Evolutionary conservation across 2,888 invertebrate genomes (phyloP).

Genomic region (Lagria hirta): DNA sequence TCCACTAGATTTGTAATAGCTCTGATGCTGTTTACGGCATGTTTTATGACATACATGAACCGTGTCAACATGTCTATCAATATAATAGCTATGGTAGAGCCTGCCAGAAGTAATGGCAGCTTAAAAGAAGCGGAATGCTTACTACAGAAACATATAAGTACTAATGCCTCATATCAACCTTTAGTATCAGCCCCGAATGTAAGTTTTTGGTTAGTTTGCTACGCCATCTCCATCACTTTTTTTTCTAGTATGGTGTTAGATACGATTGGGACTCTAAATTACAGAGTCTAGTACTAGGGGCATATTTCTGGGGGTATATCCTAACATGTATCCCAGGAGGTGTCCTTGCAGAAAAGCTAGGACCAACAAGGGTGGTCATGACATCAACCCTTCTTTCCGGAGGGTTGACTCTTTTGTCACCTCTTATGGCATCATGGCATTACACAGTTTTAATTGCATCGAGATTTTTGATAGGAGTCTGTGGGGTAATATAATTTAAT

Average conservation of each 20-base stretch:
- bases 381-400: conserved; percentile 58
- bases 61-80: conserved; percentile 76
- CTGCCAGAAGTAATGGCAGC: conserved; percentile 45
- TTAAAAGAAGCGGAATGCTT: conserved; percentile 33
- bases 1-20: conserved; percentile 60
- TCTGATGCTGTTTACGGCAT: conserved; percentile 72
- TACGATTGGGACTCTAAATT: conserved; percentile 63
- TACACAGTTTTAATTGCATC: conserved; percentile 60
- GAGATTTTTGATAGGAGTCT: conserved; percentile 63
- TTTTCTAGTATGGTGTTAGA: conserved; percentile 54
- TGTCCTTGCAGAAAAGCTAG: conserved; percentile 66
- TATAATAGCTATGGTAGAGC: conserved; percentile 70
- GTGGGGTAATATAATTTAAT: conserved; percentile 57
- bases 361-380: conserved; percentile 62
- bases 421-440: conserved; percentile 61
- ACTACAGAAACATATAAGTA: no score
- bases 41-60: conserved; percentile 72
- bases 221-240: background rate
- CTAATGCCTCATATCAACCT: no score
- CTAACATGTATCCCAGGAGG: conserved; percentile 67
- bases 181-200: conserved; percentile 26
- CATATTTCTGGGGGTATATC: conserved; percentile 72
- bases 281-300: conserved; percentile 66
- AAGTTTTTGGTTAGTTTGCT: conserved; percentile 19
- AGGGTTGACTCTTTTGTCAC: conserved; percentile 62